These are phyloP conservation scores for Salpingus planirostris DNA, from an alignment of 2,888 invertebrate genomes.

Conservation along the genomic window DNA sequence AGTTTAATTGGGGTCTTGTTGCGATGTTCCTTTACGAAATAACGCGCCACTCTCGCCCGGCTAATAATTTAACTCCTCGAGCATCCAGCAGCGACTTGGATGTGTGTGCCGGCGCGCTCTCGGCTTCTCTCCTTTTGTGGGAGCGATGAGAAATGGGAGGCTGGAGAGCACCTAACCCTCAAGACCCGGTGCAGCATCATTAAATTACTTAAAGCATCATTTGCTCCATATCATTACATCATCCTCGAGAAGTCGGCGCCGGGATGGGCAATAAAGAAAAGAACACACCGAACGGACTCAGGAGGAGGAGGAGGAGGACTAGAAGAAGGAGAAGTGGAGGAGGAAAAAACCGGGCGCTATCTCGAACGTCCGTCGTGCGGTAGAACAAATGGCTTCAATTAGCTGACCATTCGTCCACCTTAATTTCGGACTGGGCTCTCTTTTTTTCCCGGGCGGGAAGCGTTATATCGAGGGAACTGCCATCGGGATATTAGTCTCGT, in stretches of 20 bases:
- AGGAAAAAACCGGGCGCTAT: slow-evolving; percentile 20
- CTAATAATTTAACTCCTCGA: too few species aligned
- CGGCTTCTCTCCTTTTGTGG: too few species aligned
- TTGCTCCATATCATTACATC: slow-evolving; percentile 2
- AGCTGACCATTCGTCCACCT: slow-evolving; percentile 37
- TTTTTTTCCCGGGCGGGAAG: slow-evolving; percentile 7
- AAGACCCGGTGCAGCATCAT: too few species aligned
- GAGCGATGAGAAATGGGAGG: too few species aligned
- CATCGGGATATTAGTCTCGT: slow-evolving; percentile 20
- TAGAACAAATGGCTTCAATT: slow-evolving; percentile 36
- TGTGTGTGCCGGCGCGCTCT: too few species aligned
- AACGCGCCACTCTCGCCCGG: too few species aligned
- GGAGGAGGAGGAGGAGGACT: too few species aligned
- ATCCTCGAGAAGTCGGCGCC: slow-evolving; percentile 6
- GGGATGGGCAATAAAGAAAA: slow-evolving; percentile 1
- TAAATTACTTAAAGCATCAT: slow-evolving; percentile 3
- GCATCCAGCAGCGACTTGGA: too few species aligned
- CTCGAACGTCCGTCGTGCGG: slow-evolving; percentile 24
- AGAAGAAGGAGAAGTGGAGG: background rate
- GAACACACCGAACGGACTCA: too few species aligned
- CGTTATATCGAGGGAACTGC: slow-evolving; percentile 15
- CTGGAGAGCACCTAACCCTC: too few species aligned
- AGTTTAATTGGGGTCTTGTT: too few species aligned
- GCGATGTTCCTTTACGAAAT: too few species aligned
- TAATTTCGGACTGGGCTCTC: slow-evolving; percentile 24